Evolutionary conservation across 2,113 vertebrate species (phyloP).

Genomic region (Motacilla alba): DNA sequence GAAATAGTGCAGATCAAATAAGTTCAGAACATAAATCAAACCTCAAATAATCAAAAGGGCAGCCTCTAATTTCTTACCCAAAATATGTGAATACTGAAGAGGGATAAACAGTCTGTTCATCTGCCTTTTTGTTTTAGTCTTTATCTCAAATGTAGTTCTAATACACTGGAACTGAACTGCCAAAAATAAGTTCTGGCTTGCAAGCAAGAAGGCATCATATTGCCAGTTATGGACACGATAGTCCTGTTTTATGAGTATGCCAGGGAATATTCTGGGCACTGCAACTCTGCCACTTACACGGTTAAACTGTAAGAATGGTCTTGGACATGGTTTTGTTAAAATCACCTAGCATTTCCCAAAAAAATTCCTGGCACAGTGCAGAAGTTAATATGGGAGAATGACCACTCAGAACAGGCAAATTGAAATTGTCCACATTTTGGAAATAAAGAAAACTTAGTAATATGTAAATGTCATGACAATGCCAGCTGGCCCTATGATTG

Average conservation of each 20-base stretch:
- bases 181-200: conserved; percentile 9
- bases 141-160: conserved; percentile 34
- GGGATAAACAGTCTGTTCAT: conserved; percentile 9
- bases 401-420: background rate
- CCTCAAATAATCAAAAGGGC: conserved; percentile 1
- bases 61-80: conserved; percentile 13
- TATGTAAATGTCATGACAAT: background rate
- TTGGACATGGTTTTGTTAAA: background rate
- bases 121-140: conserved; percentile 13
- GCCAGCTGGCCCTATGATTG: background rate
- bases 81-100: background rate
- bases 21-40: conserved; percentile 54
- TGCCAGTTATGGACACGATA: background rate
- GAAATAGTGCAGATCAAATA: conserved; percentile 42
- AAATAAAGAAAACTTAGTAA: background rate
- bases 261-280: background rate
- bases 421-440: background rate
- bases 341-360: conserved; percentile 2
- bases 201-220: background rate
- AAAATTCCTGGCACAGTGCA: background rate
- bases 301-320: background rate
- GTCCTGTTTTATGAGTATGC: background rate
- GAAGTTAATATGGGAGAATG: background rate
- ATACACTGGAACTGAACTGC: background rate
- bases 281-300: background rate